Conservation (phyloP, 35 echinoderm and acorn worm species). For the Lytechinus pictus region DNA sequence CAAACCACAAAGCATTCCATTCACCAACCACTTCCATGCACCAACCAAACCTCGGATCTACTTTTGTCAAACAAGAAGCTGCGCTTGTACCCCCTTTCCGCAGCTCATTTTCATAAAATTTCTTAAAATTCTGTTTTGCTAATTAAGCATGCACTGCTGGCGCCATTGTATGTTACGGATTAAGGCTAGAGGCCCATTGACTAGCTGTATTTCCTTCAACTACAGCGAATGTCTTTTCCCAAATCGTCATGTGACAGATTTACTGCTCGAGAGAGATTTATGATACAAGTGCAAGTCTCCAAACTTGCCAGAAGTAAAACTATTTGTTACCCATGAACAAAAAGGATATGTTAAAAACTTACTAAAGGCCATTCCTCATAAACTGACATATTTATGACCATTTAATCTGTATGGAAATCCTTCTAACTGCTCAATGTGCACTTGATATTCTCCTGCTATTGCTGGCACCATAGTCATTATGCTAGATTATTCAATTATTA, state of each 20-base stretch:
- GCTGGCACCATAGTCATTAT: neutral
- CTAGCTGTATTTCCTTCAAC: neutral
- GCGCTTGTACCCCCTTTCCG: neutral
- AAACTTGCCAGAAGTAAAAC: slow-evolving; percentile 5
- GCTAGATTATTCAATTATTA: slow-evolving; percentile 20
- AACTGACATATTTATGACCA: neutral
- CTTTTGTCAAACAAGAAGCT: neutral
- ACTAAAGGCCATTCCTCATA: slow-evolving; percentile 18
- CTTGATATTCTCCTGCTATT: slow-evolving; percentile 3
- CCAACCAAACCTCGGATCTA: neutral
- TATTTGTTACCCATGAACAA: neutral
- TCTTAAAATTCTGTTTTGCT: slow-evolving; percentile 20
- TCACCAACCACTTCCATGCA: neutral
- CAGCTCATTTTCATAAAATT: neutral
- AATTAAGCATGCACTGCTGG: slow-evolving; percentile 8
- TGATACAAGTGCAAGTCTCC: neutral
- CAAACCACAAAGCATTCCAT: neutral
- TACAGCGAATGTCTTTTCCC: neutral
- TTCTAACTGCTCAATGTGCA: neutral
- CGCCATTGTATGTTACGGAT: slow-evolving; percentile 17
- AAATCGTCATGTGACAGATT: slow-evolving; percentile 2
- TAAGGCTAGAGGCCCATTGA: slow-evolving; percentile 9
- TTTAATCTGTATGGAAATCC: slow-evolving; percentile 12
- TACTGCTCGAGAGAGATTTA: neutral
- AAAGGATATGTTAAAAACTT: slow-evolving; percentile 14